A percentile compares a stretch with the other conserved stretches of the same genome.
phyloP scores from a whole-genome alignment of 1,140 invertebrate species.

The Ips typographus region DNA sequence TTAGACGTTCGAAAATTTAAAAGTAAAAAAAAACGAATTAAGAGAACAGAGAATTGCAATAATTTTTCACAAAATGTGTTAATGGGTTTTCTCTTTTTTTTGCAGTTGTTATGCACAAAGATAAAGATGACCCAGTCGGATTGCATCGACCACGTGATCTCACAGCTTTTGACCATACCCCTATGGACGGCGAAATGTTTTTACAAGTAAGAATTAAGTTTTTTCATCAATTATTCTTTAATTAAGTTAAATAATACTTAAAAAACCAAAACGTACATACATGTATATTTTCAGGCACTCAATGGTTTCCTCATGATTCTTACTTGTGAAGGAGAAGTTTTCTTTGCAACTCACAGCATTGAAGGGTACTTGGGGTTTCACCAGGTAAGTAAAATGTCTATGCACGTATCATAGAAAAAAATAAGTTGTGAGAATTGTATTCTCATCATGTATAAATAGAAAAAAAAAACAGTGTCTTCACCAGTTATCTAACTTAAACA shows the following conservation, averaged over 20 bases:
- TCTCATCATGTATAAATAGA: neutral
- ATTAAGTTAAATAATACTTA: neutral
- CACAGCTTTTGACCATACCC: constrained; percentile 83
- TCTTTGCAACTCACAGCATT: constrained; percentile 98
- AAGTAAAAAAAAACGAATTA: too few relatives aligned
- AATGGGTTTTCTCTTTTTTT: constrained; percentile 49
- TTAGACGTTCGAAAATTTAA: neutral
- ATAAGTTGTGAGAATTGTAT: neutral
- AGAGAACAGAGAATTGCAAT: too few relatives aligned
- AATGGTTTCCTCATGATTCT: constrained; percentile 99
- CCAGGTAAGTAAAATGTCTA: constrained; percentile 72
- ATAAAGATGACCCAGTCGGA: constrained; percentile 77
- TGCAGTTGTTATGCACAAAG: constrained; percentile 91
- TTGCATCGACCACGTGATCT: constrained; percentile 74
- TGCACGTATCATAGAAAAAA: neutral
- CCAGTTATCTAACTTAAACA: too few relatives aligned
- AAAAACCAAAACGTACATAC: neutral
- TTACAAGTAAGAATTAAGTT: constrained; percentile 71
- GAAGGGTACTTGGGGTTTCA: constrained; percentile 99
- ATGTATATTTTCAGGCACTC: constrained; percentile 77
- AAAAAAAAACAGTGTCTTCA: too few relatives aligned
- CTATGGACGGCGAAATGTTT: constrained; percentile 93
- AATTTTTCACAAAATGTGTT: neutral
- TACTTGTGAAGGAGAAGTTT: constrained; percentile 97
- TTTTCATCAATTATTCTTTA: neutral